Base-by-base conservation (phyloP, 1,140 invertebrate genomes). In the Bemisia tabaci region DNA sequence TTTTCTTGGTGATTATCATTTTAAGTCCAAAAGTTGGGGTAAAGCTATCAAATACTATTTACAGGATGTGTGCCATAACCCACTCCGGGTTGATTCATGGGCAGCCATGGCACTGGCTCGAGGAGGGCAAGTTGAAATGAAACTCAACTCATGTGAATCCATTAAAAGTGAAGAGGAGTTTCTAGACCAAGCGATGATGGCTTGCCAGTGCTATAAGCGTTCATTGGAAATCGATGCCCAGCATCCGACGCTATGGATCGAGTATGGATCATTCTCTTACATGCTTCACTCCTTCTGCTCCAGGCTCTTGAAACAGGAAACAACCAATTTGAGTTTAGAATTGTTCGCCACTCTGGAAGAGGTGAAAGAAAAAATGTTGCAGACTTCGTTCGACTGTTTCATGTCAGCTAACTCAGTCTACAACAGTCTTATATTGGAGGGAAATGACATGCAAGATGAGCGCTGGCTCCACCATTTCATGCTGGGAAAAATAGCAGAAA, bases 381-480 rank as follows among this genome's bases (percentile, higher is more conserved):
- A 85, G 67, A 82, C 83, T 26, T 87, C 92, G 0, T 78, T 83
- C 48, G 81, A 86, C 68, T 94, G 90, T 78, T 96, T 94, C 73
- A 81, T 79, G 22, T 82, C 82, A 59, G 88, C 90, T 1, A 82
- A 85, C 72, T n/a, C n/a, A n/a, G 11, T 64, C 60, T 67, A 2
- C 63, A 63, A 65, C 26, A 71, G 69, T 70, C 70, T 69, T 69
- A 73, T 82, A 74, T 69, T 73, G 65, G 77, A 78, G 62, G 76
- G 78, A n/a, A 82, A 80, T 66, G 79, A 80, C 21, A 81, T 83
- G 64, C 81, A 85, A 33, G 89, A 92, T 73, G 91, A 94, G 73
- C 78, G 85, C 61, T 97, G 94, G 94, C 78, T 95, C 17, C 86
- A 90, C 73, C 89, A 92, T 74, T 96, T 95, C 73, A 94, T 96